These are phyloP conservation scores for Enteromius paludinosus DNA, from an alignment of 2,797 vertebrate genomes.

Conservation along the genomic window DNA sequence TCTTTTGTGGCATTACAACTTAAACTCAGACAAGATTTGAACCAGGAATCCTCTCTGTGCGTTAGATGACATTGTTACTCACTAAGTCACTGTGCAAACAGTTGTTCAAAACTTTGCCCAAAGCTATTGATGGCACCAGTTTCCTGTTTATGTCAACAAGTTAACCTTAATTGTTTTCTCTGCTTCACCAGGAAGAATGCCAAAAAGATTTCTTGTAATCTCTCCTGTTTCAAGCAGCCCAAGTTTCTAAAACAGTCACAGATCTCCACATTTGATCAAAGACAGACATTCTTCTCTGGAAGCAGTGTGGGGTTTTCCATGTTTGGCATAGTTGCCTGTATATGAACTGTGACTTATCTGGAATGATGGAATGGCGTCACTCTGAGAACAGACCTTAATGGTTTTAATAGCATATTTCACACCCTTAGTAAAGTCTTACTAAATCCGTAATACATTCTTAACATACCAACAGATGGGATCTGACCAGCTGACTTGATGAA, in stretches of 20 bases:
- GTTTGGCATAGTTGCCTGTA: neutral
- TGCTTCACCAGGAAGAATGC: neutral
- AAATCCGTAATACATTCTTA: neutral
- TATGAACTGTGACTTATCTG: conserved; percentile 12
- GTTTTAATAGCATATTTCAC: neutral
- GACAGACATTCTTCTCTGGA: neutral
- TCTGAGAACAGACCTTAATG: neutral
- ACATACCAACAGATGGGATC: neutral
- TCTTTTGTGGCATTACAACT: neutral
- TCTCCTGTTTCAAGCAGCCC: neutral
- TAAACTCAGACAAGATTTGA: neutral
- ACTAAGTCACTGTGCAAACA: neutral
- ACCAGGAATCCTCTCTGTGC: neutral
- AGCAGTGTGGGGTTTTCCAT: conserved; percentile 23
- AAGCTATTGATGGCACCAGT: neutral
- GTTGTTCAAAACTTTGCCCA: neutral
- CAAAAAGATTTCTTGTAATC: conserved; percentile 20
- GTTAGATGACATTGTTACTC: neutral
- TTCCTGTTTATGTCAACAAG: neutral
- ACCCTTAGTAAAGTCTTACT: neutral
- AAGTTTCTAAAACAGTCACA: conserved; percentile 29
- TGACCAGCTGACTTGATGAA: neutral
- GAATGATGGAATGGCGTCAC: neutral
- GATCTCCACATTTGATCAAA: conserved; percentile 33
- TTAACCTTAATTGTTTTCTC: neutral